These are phyloP conservation scores for Apodemia mormo DNA, from an alignment of 2,888 invertebrate species.

Conservation along the genomic window DNA sequence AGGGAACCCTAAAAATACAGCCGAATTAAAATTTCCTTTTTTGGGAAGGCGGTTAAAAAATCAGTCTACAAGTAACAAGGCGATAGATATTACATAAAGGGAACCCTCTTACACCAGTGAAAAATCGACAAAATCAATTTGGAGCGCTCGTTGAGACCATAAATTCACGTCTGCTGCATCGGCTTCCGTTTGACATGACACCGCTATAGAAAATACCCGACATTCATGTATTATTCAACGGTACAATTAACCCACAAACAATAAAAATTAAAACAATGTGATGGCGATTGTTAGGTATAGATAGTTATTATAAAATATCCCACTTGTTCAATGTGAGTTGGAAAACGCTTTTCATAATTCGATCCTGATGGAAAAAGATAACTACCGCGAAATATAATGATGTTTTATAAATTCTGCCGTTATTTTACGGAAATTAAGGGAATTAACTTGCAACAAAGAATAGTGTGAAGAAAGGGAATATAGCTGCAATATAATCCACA, in stretches of 20 bases:
- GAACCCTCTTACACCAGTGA: neutral
- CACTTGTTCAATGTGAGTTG: too few relatives aligned
- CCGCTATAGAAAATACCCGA: slow-evolving; percentile 13
- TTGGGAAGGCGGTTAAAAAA: neutral
- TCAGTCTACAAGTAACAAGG: neutral
- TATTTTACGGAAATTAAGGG: too few relatives aligned
- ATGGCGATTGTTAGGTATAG: neutral
- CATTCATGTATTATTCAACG: slow-evolving; percentile 1
- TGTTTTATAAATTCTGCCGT: too few relatives aligned
- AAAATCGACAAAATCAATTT: neutral
- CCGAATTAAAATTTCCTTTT: too few relatives aligned
- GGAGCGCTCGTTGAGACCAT: neutral
- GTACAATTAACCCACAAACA: slow-evolving; percentile 8
- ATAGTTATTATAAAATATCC: neutral
- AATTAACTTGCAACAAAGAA: too few relatives aligned
- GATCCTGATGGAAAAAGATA: too few relatives aligned
- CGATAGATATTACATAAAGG: too few relatives aligned
- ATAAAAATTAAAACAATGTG: slow-evolving; percentile 13
- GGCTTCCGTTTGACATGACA: neutral
- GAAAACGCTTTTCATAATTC: too few relatives aligned
- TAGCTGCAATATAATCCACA: too few relatives aligned
- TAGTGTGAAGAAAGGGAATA: too few relatives aligned
- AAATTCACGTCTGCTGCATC: neutral
- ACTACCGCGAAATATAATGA: too few relatives aligned
- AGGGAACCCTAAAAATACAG: too few relatives aligned